A percentile compares a stretch with the other conserved stretches of the same genome.
Evolutionary conservation across 2,797 vertebrate species (phyloP).

Genomic region (Melanotaenia nigrans): DNA sequence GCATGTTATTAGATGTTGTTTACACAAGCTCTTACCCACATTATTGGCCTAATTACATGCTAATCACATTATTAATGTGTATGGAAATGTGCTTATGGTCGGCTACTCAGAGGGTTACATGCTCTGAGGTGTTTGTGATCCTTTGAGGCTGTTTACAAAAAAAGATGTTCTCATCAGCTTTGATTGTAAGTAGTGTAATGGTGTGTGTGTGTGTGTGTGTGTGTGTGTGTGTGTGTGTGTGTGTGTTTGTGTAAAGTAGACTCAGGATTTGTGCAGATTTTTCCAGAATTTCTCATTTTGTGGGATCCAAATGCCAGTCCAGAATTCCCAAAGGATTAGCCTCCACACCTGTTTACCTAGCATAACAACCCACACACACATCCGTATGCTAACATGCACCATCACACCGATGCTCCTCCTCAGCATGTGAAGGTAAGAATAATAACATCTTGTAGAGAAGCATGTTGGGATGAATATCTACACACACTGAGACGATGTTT

Average conservation of each 20-base stretch:
- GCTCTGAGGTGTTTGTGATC: conserved; percentile 5
- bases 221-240: no score
- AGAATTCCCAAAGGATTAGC: conserved; percentile 48
- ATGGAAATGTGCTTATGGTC: conserved; percentile 15
- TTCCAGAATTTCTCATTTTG: conserved; percentile 39
- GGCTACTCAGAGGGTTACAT: conserved; percentile 13
- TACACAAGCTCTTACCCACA: conserved; percentile 36
- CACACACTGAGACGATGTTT: conserved; percentile 26
- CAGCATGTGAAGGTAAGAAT: conserved; percentile 42
- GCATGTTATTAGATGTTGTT: conserved; percentile 43
- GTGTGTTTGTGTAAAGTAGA: background rate
- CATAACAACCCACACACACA: background rate
- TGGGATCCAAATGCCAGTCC: conserved; percentile 60
- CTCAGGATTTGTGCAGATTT: conserved; percentile 24
- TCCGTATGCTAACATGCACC: conserved; percentile 22
- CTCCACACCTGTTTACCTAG: conserved; percentile 57
- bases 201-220: conserved; percentile 1
- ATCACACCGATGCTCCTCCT: conserved; percentile 39
- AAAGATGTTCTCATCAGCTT: background rate
- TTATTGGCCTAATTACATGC: conserved; percentile 37
- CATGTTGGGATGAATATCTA: conserved; percentile 18
- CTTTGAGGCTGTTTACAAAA: conserved; percentile 4
- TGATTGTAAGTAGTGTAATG: background rate
- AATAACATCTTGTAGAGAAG: conserved; percentile 7
- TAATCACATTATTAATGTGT: conserved; percentile 37